Conservation (phyloP, 2,797 vertebrate genomes). For the Choloepus didactylus region DNA sequence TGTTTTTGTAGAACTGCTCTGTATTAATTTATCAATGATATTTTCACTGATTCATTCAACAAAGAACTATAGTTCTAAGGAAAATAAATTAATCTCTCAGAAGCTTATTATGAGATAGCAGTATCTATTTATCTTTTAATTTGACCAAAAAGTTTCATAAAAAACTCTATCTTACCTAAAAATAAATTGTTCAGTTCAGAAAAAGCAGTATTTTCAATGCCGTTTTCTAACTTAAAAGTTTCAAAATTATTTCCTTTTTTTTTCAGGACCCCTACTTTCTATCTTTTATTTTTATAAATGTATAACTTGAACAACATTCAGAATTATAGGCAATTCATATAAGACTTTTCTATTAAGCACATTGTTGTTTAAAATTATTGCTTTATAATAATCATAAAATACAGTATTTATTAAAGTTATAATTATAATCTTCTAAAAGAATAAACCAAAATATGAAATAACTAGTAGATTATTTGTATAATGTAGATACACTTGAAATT, state of each 20-base stretch:
- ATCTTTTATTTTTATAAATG: slow-evolving; percentile 31
- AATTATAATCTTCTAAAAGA: neutral
- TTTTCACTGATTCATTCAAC: slow-evolving; percentile 67
- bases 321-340: neutral
- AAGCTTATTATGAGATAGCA: neutral
- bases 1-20: slow-evolving; percentile 31
- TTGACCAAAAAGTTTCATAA: slow-evolving; percentile 42
- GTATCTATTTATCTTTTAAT: slow-evolving; percentile 54
- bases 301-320: neutral
- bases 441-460: neutral
- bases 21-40: slow-evolving; percentile 51
- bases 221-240: slow-evolving; percentile 42
- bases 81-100: slow-evolving; percentile 66
- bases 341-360: neutral
- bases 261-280: neutral
- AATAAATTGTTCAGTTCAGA: slow-evolving; percentile 49
- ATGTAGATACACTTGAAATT: neutral
- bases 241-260: slow-evolving; percentile 27
- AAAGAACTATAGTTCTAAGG: slow-evolving; percentile 19
- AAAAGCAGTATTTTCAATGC: slow-evolving; percentile 27
- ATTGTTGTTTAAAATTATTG: slow-evolving; percentile 34
- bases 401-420: slow-evolving; percentile 7
- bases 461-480: neutral
- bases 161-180: slow-evolving; percentile 39
- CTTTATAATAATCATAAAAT: neutral